Base-by-base conservation (phyloP, 37 sponge, comb jelly and placozoan genomes). In the Dysidea cf. avara region DNA sequence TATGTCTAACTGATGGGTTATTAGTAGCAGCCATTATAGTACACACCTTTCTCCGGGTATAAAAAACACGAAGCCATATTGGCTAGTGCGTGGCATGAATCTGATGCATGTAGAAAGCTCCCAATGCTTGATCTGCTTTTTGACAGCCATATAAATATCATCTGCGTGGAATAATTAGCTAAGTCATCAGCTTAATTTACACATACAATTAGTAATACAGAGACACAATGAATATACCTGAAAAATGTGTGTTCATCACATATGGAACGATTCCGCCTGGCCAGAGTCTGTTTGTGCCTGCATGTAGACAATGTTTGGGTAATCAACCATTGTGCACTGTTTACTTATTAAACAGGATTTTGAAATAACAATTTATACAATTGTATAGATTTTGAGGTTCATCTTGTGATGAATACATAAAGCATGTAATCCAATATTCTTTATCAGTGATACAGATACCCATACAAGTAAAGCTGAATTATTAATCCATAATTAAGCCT, bases 1-100 rank as follows among this genome's bases (percentile, higher is more conserved):
- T n/a, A n/a, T n/a, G n/a, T n/a, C n/a, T n/a, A n/a, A n/a, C n/a
- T n/a, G n/a, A n/a, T n/a, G n/a, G n/a, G n/a, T n/a, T n/a, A n/a
- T n/a, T 64, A 47, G 9, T 22, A 46, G 14, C 39, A 38, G 20
- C 25, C 47, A 43, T 12, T 22, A 5, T 39, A 35, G 21, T 32
- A 38, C 32, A 56, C 20, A 81, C 72, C 64, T 61, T 12, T 81
- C 43, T 63, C 81, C 72, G 21, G 48, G 49, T 31, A 56, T 61
- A 66, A 81, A 71, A 49, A 31, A 40, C 6, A 54, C 74, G 31
- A 54, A 81, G 66, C 74, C 47, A 13, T 37, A 35, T 40, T 72
- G 29, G 56, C 31, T 64, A 14, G 75, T 74, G 20, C 38, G 46
- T 39, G 82, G 82, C 7, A 66, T 39, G 35, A 69, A 79, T 13